Base-by-base conservation (phyloP, 2,888 invertebrate genomes). In the Harpagoxenus sublaevis region DNA sequence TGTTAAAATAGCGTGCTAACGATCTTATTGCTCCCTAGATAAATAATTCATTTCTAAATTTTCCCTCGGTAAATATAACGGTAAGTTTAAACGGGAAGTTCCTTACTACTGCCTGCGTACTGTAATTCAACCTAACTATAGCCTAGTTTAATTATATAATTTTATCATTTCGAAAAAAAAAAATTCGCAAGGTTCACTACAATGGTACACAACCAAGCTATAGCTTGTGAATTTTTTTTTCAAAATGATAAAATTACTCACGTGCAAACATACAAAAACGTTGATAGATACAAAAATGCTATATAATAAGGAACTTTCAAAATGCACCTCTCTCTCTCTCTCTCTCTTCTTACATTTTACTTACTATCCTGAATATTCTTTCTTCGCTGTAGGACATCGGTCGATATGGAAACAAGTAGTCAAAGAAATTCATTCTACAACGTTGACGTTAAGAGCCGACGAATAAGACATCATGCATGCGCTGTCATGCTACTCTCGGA, bases 61-160 rank as follows among this genome's bases (percentile, higher is more conserved):
- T 12, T 12, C 8, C 53, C 39, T 39, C 28, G 63, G 23, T 28
- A 77, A 66, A 65, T 63, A 23, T 53, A 53, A 71, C 31, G 66
- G 45, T 35, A 74, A 63, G 53, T 53, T 12, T 53, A 66, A 42
- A 39, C 18, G 53, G 28, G 9, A 18, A 66, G 18, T 68, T 53
- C 6, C 12, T 68, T 28, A 12, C 66, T 42, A 35, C 15, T 28
- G 45, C 28, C 39, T 23, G 73, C n/a, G 65, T 39, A 39, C 39
- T 39, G 35, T 39, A 51, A 66, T 77, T 77, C 51, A 53, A 66
- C 8, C 15, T 53, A 68, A 77, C 65, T 63, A 51, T 31, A 53
- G 35, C 23, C 35, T n/a, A 53, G 68, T 28, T 77, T 53, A 66
- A 77, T 77, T 53, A 9, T 28, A 12, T 23, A 23, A 23, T 23